phyloP scores from a whole-genome alignment of 1,140 invertebrate genomes.

The Coenobita brevimanus region DNA sequence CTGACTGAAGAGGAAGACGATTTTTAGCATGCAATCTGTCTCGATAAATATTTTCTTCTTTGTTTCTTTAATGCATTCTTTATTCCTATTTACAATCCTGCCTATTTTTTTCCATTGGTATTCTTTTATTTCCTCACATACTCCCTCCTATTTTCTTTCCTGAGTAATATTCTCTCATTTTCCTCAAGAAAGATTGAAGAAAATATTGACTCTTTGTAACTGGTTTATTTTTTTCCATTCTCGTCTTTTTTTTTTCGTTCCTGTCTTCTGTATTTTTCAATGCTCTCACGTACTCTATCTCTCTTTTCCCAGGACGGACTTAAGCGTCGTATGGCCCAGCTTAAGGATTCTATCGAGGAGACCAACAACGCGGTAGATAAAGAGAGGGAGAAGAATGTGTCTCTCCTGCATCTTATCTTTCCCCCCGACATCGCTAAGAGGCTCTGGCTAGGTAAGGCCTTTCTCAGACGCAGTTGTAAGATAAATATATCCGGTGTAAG shows the following conservation, averaged over 20 bases:
- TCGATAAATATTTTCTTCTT: neutral
- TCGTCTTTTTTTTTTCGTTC: no score
- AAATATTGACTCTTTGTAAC: no score
- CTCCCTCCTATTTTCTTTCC: no score
- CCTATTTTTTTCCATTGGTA: no score
- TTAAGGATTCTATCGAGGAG: constrained; percentile 94
- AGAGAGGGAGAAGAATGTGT: constrained; percentile 96
- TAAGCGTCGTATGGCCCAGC: constrained; percentile 93
- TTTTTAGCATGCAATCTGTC: neutral
- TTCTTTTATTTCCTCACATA: no score
- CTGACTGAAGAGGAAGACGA: constrained; percentile 6
- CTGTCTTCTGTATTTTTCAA: no score
- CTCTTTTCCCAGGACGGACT: constrained; percentile 85
- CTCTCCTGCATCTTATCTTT: constrained; percentile 94
- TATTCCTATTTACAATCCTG: no score
- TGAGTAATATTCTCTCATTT: no score
- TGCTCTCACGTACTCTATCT: no score
- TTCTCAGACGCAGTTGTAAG: neutral
- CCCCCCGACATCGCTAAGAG: constrained; percentile 93
- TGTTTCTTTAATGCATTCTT: neutral
- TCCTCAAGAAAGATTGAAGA: no score
- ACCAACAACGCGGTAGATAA: constrained; percentile 92
- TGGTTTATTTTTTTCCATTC: no score
- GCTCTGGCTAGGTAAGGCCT: constrained; percentile 83
- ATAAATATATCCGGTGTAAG: neutral